Evolutionary conservation across 2,888 invertebrate species (phyloP).

Genomic region (Petrophora chlorosata): DNA sequence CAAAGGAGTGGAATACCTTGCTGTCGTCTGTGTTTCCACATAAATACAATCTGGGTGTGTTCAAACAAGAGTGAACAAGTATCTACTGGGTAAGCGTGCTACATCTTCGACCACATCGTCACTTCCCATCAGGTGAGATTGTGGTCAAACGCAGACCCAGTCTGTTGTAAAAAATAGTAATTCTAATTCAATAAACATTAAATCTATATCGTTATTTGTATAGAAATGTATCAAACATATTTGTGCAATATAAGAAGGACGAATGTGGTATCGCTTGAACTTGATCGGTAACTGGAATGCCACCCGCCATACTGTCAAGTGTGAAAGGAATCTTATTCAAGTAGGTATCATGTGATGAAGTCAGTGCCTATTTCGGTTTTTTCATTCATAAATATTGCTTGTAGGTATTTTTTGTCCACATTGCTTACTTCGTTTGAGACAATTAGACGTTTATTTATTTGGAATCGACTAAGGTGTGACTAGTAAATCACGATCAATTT

Average conservation of each 20-base stretch:
- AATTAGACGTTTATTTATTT: slow-evolving; percentile 14
- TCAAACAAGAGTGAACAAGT: no score
- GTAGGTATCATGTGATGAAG: slow-evolving; percentile 16
- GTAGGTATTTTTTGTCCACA: slow-evolving; percentile 1
- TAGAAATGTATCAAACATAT: slow-evolving; percentile 12
- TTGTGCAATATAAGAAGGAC: slow-evolving; percentile 32
- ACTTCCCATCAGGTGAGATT: no score
- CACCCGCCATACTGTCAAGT: slow-evolving; percentile 61
- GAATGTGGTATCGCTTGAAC: slow-evolving; percentile 35
- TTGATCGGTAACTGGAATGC: slow-evolving; percentile 57
- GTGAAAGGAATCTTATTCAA: slow-evolving; percentile 53
- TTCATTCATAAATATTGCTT: slow-evolving; percentile 17
- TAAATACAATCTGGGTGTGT: no score
- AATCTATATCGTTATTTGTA: no score
- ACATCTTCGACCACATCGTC: no score
- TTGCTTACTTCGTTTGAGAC: neutral
- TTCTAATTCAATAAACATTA: no score
- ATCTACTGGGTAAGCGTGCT: no score
- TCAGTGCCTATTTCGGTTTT: slow-evolving; percentile 30
- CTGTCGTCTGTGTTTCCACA: no score
- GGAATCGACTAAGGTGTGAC: slow-evolving; percentile 11
- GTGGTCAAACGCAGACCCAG: no score
- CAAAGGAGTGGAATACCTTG: no score
- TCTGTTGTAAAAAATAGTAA: no score
- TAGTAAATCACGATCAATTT: slow-evolving; percentile 20